Evolutionary conservation across 1,140 invertebrate species (phyloP), one percentile per base, ranked within the genome.

Genomic region (Microvelia longipes): DNA sequence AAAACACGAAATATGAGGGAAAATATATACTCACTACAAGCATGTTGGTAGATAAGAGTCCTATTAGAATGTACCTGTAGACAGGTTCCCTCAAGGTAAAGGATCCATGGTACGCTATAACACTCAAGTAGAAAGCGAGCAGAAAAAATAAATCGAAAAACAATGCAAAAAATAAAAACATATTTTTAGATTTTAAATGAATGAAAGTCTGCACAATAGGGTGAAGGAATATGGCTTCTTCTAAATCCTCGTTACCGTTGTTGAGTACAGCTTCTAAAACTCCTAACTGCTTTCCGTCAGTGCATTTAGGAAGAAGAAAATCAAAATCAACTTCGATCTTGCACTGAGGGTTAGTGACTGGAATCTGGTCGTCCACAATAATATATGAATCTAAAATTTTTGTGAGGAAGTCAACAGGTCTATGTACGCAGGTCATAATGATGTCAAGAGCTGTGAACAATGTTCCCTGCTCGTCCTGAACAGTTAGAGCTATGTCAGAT

Each of bases 401-500:
- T 73, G 83, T 78, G 15, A 84, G 72, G 72, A 82, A 82, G 19
- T 80, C 77, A 29, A 80, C 78, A 2, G 82, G 81, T 73, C 81
- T 81, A 0, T 81, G 80, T 35, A 83, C 73, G 70, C 80, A 82
- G 69, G 80, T 78, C 25, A 81, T 74, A 26, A 84, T 77, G 68
- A 83, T 77, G 67, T 82, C 79, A 25, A 83, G 78, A 1, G 80
- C 79, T 28, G 80, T 79, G 62, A 64, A 64, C 71, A 73, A 78
- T 25, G 75, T 76, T 28, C 79, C 80, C 26, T 83, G 82, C 73
- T 82, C 81, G 70, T 84, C 80, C 50, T 77, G 79, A 66, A 86
- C 83, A 71, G 81, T 80, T 27, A 81, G 80, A 25, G 84, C 79
- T 19, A 87, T 80, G 73, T 83, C 82, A n/a, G 83, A 84, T 27